Evolutionary conservation across 2,888 invertebrate species (phyloP).

Genomic region (Oscheius sp.): DNA sequence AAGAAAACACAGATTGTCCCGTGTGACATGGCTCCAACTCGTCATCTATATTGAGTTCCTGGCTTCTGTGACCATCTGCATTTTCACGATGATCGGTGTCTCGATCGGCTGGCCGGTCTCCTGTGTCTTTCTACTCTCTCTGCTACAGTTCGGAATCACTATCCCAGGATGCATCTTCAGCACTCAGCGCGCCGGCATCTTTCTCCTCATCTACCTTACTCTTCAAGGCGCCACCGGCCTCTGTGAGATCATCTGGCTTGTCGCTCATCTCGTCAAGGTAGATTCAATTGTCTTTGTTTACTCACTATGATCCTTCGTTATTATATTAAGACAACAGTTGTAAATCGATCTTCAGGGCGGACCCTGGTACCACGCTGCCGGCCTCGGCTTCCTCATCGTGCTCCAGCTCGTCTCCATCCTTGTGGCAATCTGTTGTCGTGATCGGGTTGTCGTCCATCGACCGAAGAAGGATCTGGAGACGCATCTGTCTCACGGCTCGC

Average conservation of each 20-base stretch:
- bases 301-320: no score
- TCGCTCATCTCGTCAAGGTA: slow-evolving; percentile 2
- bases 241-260: slow-evolving; percentile 9
- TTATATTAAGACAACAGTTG: no score
- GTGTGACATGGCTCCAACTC: slow-evolving; percentile 12
- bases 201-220: slow-evolving; percentile 14
- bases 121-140: slow-evolving; percentile 8
- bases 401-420: slow-evolving; percentile 8
- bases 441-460: slow-evolving; percentile 2
- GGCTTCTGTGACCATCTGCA: background rate
- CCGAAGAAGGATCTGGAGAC: slow-evolving; percentile 16
- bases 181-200: background rate
- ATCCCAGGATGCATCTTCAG: slow-evolving; percentile 20
- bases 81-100: slow-evolving; percentile 5
- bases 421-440: slow-evolving; percentile 1
- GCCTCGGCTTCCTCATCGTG: background rate
- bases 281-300: no score
- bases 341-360: background rate
- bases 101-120: slow-evolving; percentile 11
- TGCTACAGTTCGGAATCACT: slow-evolving; percentile 20
- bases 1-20: background rate
- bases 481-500: slow-evolving; percentile 9
- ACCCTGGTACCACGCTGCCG: background rate
- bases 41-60: slow-evolving; percentile 5
- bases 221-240: slow-evolving; percentile 6